phyloP scores from a whole-genome alignment of 2,888 invertebrate species.

The Drosophila infuscata region DNA sequence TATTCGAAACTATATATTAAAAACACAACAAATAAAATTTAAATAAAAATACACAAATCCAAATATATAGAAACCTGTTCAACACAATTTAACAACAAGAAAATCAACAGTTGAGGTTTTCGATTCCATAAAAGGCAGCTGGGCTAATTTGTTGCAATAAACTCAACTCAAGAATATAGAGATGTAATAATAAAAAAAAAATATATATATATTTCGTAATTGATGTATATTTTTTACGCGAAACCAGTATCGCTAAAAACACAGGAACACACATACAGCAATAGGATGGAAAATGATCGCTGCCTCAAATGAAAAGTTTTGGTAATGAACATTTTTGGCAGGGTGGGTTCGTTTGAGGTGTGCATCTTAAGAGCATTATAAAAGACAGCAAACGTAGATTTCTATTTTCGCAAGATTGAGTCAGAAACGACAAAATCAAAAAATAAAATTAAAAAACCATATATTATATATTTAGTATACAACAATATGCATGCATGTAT shows the following conservation, averaged over 20 bases:
- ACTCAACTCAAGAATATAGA: slow-evolving; percentile 55
- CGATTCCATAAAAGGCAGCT: slow-evolving; percentile 53
- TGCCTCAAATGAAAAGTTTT: slow-evolving; percentile 18
- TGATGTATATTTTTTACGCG: slow-evolving; percentile 69
- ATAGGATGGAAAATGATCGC: slow-evolving; percentile 46
- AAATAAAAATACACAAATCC: slow-evolving; percentile 27
- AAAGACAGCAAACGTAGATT: slow-evolving; percentile 69
- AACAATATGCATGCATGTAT: slow-evolving; percentile 84
- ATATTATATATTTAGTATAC: slow-evolving; percentile 84
- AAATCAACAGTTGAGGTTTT: slow-evolving; percentile 32
- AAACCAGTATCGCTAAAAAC: slow-evolving; percentile 33
- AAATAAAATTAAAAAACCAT: slow-evolving; percentile 70
- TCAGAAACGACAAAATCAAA: slow-evolving; percentile 51
- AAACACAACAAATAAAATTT: slow-evolving; percentile 12
- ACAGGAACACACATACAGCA: slow-evolving; percentile 28
- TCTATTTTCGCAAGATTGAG: slow-evolving; percentile 74
- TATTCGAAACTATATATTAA: slow-evolving; percentile 53
- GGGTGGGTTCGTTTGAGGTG: slow-evolving; percentile 23
- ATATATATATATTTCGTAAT: slow-evolving; percentile 68
- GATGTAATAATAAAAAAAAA: slow-evolving; percentile 47
- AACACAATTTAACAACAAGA: slow-evolving; percentile 28
- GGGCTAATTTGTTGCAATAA: slow-evolving; percentile 73
- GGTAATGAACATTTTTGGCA: slow-evolving; percentile 10
- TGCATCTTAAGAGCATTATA: slow-evolving; percentile 29
- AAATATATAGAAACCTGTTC: slow-evolving; percentile 32